A percentile compares a stretch with the other conserved stretches of the same genome.
phyloP scores from a whole-genome alignment of 2,888 invertebrate genomes.

The Tiphia femorata region DNA sequence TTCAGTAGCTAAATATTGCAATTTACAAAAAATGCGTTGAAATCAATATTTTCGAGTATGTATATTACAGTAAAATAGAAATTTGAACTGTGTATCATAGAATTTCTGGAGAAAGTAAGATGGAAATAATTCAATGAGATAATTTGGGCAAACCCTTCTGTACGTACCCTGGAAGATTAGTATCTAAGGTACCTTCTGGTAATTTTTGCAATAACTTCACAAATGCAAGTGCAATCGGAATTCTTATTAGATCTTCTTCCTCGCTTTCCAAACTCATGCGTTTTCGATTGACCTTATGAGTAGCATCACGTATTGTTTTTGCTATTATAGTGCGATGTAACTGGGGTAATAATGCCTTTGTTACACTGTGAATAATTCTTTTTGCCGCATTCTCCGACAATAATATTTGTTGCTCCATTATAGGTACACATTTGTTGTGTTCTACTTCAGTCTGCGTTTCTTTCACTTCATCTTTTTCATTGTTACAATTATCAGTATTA shows the following conservation, averaged over 20 bases:
- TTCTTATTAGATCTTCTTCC: constrained; percentile 88
- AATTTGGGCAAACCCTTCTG: constrained; percentile 2
- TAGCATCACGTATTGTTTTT: constrained; percentile 79
- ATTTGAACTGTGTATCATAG: background rate
- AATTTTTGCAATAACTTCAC: constrained; percentile 91
- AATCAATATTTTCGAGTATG: no score
- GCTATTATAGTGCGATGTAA: constrained; percentile 81
- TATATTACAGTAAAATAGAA: background rate
- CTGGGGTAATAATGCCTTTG: constrained; percentile 82
- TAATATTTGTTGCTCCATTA: constrained; percentile 70
- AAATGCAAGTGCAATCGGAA: constrained; percentile 93
- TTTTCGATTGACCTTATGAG: constrained; percentile 84
- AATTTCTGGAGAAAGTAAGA: background rate
- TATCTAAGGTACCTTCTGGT: constrained; percentile 80
- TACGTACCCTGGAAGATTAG: constrained; percentile 84
- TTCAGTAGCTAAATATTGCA: no score
- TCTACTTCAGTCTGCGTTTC: constrained; percentile 59
- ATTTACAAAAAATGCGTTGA: no score
- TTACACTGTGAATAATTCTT: constrained; percentile 80
- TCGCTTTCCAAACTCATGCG: constrained; percentile 81
- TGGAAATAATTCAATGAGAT: background rate
- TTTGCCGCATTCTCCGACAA: constrained; percentile 82
- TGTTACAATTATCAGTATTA: constrained; percentile 48
- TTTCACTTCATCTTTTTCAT: constrained; percentile 52
- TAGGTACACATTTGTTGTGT: constrained; percentile 36